A percentile compares a stretch with the other conserved stretches of the same genome.
Conservation (phyloP, 2,888 invertebrate species). For the Leucoptera coffeella region DNA sequence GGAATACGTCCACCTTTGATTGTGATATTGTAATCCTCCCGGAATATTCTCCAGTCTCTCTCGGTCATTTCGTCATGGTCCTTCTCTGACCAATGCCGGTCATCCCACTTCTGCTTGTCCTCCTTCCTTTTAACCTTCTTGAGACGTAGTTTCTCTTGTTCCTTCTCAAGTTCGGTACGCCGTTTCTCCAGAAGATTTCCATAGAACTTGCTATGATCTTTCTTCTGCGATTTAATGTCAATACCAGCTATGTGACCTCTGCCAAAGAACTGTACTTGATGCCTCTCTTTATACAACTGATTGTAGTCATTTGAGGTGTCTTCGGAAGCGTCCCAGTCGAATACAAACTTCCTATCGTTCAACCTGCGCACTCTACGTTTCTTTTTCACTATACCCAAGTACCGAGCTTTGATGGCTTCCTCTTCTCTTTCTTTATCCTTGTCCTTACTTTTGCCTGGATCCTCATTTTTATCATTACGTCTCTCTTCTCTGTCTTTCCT, state of each 20-base stretch:
- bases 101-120: conserved; percentile 98
- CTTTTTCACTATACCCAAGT: conserved; percentile 89
- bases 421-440: conserved; percentile 89
- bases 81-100: conserved; percentile 98
- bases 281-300: conserved; percentile 90
- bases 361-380: conserved; percentile 86
- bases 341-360: conserved; percentile 98
- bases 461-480: conserved; percentile 45
- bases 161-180: conserved; percentile 93
- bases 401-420: conserved; percentile 93
- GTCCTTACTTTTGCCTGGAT: conserved; percentile 35
- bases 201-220: conserved; percentile 96
- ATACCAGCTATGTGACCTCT: conserved; percentile 97
- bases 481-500: conserved; percentile 32
- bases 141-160: conserved; percentile 87
- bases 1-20: conserved; percentile 97
- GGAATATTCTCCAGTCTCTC: conserved; percentile 98
- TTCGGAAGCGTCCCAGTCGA: conserved; percentile 99
- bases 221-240: conserved; percentile 92
- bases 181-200: conserved; percentile 91
- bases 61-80: conserved; percentile 93
- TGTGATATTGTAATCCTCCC: conserved; percentile 98
- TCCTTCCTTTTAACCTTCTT: conserved; percentile 92
- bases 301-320: conserved; percentile 99
- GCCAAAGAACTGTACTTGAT: conserved; percentile 97